A percentile compares a stretch with the other conserved stretches of the same genome.
phyloP scores from a whole-genome alignment of 30 jellyfish, hydroid and myxozoan species.

The Pseudorhiza aurosa region DNA sequence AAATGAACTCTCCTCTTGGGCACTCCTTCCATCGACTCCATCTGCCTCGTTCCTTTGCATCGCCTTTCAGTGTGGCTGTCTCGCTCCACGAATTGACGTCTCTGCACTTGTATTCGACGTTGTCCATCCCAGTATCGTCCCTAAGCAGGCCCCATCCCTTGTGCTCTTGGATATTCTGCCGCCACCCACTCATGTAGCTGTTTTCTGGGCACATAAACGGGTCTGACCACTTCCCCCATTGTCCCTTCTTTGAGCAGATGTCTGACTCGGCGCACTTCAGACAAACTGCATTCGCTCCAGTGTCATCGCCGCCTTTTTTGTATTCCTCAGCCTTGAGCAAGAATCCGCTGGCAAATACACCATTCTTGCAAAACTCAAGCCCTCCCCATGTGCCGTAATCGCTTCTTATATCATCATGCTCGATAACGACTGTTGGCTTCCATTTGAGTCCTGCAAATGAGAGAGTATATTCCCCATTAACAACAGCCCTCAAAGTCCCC shows the following conservation, averaged over 20 bases:
- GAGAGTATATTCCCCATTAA: too few relatives aligned
- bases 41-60: conserved; percentile 16
- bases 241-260: conserved; percentile 36
- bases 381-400: conserved; percentile 46
- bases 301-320: background rate
- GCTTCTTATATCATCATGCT: conserved; percentile 14
- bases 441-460: background rate
- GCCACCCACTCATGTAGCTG: conserved; percentile 30
- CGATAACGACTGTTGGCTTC: background rate
- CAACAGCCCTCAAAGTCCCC: too few relatives aligned
- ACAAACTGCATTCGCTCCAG: conserved; percentile 46
- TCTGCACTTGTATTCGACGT: conserved; percentile 49
- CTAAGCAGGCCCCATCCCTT: background rate
- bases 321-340: background rate
- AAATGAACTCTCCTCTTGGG: conserved; percentile 21
- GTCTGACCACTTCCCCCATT: conserved; percentile 57
- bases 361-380: conserved; percentile 30
- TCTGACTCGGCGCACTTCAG: conserved; percentile 1
- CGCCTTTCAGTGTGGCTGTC: conserved; percentile 7
- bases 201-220: conserved; percentile 16
- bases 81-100: conserved; percentile 1
- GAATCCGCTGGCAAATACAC: conserved; percentile 28
- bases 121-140: conserved; percentile 25
- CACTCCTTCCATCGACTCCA: conserved; percentile 41
- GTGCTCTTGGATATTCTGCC: conserved; percentile 27